phyloP scores from a whole-genome alignment of 2,113 vertebrate genomes.

The Chascanopsetta lugubris region DNA sequence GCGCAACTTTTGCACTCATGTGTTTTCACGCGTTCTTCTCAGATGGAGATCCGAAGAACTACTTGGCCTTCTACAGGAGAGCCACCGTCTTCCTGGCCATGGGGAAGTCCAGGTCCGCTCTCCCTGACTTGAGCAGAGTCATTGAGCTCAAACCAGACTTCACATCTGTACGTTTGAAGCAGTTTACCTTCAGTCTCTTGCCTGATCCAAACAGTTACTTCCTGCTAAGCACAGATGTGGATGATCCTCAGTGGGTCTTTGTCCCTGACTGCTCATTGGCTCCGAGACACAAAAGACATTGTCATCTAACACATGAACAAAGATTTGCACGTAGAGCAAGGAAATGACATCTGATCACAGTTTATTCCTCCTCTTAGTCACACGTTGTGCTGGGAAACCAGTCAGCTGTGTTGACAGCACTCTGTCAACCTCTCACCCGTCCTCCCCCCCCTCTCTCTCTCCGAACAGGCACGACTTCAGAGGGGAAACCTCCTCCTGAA shows the following conservation, averaged over 20 bases:
- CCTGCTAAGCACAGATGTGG: no score
- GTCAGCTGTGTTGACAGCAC: constrained; percentile 34
- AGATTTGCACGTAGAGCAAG: no score
- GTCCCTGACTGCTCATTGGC: no score
- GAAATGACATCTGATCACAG: neutral
- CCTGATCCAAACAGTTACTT: no score
- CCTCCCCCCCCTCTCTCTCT: neutral
- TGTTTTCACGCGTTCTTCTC: constrained; percentile 12
- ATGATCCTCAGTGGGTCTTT: no score
- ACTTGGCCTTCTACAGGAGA: constrained; percentile 96
- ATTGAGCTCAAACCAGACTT: constrained; percentile 98
- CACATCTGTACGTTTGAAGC: constrained; percentile 88
- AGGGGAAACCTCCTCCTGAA: constrained; percentile 94
- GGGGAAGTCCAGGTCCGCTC: constrained; percentile 97
- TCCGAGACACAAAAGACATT: no score
- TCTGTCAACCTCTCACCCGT: neutral
- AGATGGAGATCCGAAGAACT: constrained; percentile 97
- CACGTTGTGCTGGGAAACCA: constrained; percentile 11
- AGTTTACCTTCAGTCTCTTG: no score
- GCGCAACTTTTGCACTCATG: neutral
- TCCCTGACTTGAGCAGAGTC: constrained; percentile 95
- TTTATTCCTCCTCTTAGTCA: neutral
- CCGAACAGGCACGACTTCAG: constrained; percentile 90
- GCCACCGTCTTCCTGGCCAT: constrained; percentile 96
- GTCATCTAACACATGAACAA: no score